A percentile compares a stretch with the other conserved stretches of the same genome.
Evolutionary conservation across 1,140 invertebrate species (phyloP).

Genomic region (Adelges cooleyi): DNA sequence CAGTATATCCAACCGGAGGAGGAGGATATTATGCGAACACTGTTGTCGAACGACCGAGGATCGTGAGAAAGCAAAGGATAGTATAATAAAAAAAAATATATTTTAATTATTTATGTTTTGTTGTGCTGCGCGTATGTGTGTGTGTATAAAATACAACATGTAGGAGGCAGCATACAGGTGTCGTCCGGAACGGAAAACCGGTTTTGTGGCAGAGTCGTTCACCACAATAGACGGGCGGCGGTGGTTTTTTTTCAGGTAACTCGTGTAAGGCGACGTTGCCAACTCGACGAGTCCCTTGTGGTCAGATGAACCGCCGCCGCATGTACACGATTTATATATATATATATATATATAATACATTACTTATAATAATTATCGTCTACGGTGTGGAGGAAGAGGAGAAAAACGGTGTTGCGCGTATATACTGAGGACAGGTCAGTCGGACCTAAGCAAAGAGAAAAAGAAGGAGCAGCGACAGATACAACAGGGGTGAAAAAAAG

Average conservation of each 20-base stretch:
- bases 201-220: not conserved
- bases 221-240: not conserved
- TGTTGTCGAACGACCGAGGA: not conserved
- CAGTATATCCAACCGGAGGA: too few species aligned
- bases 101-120: conserved; percentile 12
- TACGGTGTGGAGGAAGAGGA: too few species aligned
- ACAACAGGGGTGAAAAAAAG: not conserved
- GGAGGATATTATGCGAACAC: too few species aligned
- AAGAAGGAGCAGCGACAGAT: too few species aligned
- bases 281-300: not conserved
- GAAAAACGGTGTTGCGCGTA: too few species aligned
- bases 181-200: conserved; percentile 24
- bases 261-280: conserved; percentile 18
- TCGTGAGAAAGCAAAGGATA: conserved; percentile 22
- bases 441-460: too few species aligned
- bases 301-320: not conserved
- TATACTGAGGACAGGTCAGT: too few species aligned
- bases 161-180: conserved; percentile 15
- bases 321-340: not conserved
- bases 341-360: not conserved
- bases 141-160: conserved; percentile 23
- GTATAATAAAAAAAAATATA: conserved; percentile 1
- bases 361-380: not conserved
- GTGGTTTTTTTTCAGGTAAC: conserved; percentile 17
- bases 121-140: not conserved